Conservation (phyloP, 2,113 vertebrate species). For the Oryzias javanicus region DNA sequence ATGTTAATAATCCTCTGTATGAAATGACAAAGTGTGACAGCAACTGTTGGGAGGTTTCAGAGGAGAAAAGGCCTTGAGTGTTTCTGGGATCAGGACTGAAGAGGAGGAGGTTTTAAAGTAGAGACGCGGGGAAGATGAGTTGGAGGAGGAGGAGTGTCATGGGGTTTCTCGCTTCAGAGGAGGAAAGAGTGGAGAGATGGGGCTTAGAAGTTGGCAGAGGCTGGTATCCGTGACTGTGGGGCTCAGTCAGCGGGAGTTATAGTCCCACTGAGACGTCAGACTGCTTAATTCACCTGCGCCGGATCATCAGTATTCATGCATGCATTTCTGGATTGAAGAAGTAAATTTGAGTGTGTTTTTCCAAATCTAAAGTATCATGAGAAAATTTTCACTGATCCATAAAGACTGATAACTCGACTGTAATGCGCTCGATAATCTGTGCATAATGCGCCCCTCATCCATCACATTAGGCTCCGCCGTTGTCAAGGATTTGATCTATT, state of each 20-base stretch:
- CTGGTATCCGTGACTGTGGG: slow-evolving; percentile 54
- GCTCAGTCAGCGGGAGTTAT: slow-evolving; percentile 56
- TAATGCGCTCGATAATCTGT: slow-evolving; percentile 46
- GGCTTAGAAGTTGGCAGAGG: slow-evolving; percentile 60
- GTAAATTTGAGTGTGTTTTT: slow-evolving; percentile 12
- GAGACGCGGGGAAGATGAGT: slow-evolving; percentile 30
- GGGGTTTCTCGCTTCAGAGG: slow-evolving; percentile 54
- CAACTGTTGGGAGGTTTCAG: slow-evolving; percentile 30
- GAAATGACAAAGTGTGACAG: slow-evolving; percentile 28
- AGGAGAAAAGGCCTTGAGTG: slow-evolving; percentile 31
- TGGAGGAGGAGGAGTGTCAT: slow-evolving; percentile 29
- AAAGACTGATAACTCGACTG: slow-evolving; percentile 39
- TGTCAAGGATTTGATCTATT: slow-evolving; percentile 60
- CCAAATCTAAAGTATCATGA: not conserved
- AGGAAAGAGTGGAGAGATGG: slow-evolving; percentile 38
- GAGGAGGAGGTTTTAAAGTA: slow-evolving; percentile 52
- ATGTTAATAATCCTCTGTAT: not conserved
- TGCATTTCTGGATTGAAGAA: slow-evolving; percentile 13
- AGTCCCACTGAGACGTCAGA: slow-evolving; percentile 44
- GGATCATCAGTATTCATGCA: slow-evolving; percentile 28
- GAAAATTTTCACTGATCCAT: slow-evolving; percentile 19
- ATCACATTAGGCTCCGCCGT: slow-evolving; percentile 52
- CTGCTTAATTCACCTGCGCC: slow-evolving; percentile 37
- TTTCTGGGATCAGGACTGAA: slow-evolving; percentile 59
- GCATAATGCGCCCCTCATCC: slow-evolving; percentile 45